phyloP scores from a whole-genome alignment of 1,140 invertebrate species.

The Bombus affinis region DNA sequence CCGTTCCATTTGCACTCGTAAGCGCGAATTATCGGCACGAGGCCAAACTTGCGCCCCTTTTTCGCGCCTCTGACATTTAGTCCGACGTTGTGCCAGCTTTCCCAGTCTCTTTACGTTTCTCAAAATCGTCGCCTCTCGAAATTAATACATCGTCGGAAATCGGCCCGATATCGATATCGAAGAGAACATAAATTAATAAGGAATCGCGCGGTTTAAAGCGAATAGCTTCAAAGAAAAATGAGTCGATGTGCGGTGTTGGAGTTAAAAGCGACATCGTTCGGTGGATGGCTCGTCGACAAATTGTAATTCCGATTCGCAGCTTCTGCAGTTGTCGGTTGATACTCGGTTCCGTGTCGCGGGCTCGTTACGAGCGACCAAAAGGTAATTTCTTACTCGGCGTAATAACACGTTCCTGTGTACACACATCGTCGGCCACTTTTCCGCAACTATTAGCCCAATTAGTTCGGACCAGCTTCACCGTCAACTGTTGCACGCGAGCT shows the following conservation, averaged over 20 bases:
- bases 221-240: background rate
- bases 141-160: background rate
- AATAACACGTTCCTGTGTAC: constrained; percentile 43
- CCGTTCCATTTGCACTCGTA: background rate
- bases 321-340: constrained; percentile 42
- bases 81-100: background rate
- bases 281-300: background rate
- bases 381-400: constrained; percentile 45
- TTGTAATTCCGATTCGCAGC: constrained; percentile 31
- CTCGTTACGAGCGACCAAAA: constrained; percentile 34
- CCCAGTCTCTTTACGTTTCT: background rate
- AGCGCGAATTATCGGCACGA: constrained; percentile 30
- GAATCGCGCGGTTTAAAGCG: background rate
- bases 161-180: background rate
- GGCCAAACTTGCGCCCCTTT: background rate
- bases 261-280: background rate
- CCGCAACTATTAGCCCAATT: constrained; percentile 46
- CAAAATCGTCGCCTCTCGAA: background rate
- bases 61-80: background rate
- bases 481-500: constrained; percentile 45
- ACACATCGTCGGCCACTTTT: constrained; percentile 46
- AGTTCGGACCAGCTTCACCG: background rate
- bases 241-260: background rate
- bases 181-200: background rate
- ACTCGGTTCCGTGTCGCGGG: constrained; percentile 41